Conservation (phyloP, 2,797 vertebrate genomes). For the Vespertilio murinus region DNA sequence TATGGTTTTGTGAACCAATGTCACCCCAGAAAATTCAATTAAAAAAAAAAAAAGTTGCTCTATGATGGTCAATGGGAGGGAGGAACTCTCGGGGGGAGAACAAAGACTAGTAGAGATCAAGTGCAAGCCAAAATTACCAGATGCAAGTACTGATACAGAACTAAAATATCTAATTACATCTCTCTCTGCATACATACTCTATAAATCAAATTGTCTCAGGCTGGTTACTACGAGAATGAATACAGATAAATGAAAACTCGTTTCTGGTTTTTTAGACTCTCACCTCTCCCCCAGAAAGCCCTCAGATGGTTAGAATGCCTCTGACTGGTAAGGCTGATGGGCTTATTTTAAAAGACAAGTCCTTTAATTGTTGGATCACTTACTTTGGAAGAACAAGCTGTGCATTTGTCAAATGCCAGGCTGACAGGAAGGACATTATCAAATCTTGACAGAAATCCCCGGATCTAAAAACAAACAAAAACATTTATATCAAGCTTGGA, state of each 20-base stretch:
- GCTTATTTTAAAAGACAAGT: not conserved
- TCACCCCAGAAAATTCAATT: not conserved
- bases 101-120: not conserved
- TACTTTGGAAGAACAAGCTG: slow-evolving; percentile 96
- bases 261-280: not conserved
- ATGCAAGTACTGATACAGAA: not conserved
- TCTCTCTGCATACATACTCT: not conserved
- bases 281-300: not conserved
- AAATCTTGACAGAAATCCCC: slow-evolving; percentile 97
- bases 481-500: not conserved
- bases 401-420: slow-evolving; percentile 98
- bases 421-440: slow-evolving; percentile 98
- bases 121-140: not conserved
- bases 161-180: not conserved
- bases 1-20: not conserved
- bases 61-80: not conserved
- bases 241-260: not conserved
- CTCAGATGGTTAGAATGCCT: not conserved
- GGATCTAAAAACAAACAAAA: slow-evolving; percentile 88
- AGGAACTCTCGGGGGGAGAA: not conserved
- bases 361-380: slow-evolving; percentile 77
- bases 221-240: slow-evolving; percentile 14
- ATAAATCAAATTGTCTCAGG: not conserved
- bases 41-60: not conserved
- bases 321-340: not conserved